Percentiles rank a stretch among this genome's conserved stretches.
phyloP scores from a whole-genome alignment of 2,888 invertebrate species.

The Augochlorella aurata region DNA sequence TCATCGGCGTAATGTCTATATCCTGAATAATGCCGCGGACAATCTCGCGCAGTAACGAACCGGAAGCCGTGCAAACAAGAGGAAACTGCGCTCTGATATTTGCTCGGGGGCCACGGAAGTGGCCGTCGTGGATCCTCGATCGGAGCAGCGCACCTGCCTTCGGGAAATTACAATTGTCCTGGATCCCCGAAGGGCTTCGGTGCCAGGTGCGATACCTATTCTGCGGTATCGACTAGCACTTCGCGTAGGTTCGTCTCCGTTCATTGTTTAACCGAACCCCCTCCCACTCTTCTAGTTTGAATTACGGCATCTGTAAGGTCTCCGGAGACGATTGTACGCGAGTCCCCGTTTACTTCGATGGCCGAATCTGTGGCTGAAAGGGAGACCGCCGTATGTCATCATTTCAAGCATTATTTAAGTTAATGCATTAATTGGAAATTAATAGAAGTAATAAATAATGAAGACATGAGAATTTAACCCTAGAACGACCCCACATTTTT shows the following conservation, averaged over 20 bases:
- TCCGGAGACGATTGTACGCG: no score
- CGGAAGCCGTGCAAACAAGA: slow-evolving; percentile 51
- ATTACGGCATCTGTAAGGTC: neutral
- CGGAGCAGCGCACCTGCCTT: slow-evolving; percentile 37
- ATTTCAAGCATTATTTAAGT: no score
- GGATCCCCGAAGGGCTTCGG: slow-evolving; percentile 17
- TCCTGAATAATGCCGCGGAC: slow-evolving; percentile 60
- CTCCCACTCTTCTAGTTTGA: neutral
- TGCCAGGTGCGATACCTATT: slow-evolving; percentile 30
- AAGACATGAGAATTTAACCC: no score
- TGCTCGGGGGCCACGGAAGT: slow-evolving; percentile 37
- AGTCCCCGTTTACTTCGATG: no score
- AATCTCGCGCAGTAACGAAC: slow-evolving; percentile 58
- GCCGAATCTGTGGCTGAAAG: no score
- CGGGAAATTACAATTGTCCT: slow-evolving; percentile 50
- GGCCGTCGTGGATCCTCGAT: slow-evolving; percentile 39
- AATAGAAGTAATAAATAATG: no score
- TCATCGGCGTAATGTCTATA: slow-evolving; percentile 56
- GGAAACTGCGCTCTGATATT: slow-evolving; percentile 46
- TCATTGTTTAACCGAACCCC: neutral
- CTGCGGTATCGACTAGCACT: slow-evolving; percentile 7
- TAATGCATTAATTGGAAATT: no score
- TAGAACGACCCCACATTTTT: no score
- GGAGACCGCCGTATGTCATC: no score
- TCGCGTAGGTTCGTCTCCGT: neutral